phyloP scores from a whole-genome alignment of 1,140 invertebrate species.

The Bombus impatiens region DNA sequence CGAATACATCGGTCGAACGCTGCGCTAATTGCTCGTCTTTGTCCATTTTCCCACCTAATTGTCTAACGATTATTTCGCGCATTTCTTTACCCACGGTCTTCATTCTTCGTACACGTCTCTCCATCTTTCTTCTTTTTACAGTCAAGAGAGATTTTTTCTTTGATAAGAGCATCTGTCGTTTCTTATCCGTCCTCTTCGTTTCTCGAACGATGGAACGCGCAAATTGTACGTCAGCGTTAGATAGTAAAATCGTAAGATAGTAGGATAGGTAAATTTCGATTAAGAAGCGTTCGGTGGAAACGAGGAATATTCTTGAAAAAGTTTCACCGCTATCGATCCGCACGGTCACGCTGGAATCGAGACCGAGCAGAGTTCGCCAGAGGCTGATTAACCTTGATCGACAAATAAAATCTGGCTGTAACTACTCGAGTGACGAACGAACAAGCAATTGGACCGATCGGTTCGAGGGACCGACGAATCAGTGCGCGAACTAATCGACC shows the following conservation, averaged over 20 bases:
- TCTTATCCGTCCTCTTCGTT: too few relatives aligned
- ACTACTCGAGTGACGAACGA: constrained; percentile 5
- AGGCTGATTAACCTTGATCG: constrained; percentile 23
- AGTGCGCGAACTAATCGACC: constrained; percentile 20
- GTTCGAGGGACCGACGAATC: neutral
- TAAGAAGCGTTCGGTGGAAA: neutral
- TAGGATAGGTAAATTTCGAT: too few relatives aligned
- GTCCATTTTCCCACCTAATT: neutral
- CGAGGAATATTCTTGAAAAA: constrained; percentile 1
- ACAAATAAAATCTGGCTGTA: constrained; percentile 13
- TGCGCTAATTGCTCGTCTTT: neutral
- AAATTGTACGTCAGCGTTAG: too few relatives aligned
- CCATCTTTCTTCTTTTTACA: too few relatives aligned
- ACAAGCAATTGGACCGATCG: neutral
- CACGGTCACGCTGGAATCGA: neutral
- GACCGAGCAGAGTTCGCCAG: neutral
- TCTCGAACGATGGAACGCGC: too few relatives aligned
- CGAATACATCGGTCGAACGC: neutral
- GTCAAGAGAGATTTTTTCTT: too few relatives aligned
- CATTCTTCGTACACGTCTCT: too few relatives aligned
- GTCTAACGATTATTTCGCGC: too few relatives aligned
- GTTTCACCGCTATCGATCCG: neutral
- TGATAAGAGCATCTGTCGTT: too few relatives aligned
- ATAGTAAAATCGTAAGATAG: too few relatives aligned
- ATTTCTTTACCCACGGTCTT: too few relatives aligned